Base-by-base conservation (phyloP, 2,888 invertebrate genomes). In the Leucophora obtusa region DNA sequence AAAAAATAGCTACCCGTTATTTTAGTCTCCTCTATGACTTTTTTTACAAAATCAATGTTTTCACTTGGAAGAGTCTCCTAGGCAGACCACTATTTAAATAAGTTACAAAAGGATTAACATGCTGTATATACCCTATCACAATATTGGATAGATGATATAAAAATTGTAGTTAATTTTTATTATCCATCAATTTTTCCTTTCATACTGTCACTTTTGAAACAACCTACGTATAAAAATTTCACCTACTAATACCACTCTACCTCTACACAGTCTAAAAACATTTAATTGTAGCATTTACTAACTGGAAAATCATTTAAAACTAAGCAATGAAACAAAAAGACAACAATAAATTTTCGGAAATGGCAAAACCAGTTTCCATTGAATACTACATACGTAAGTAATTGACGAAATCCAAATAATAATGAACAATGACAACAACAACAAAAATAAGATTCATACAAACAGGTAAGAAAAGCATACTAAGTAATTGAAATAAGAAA, bases 301-400 rank as follows among this genome's bases (percentile, higher is more conserved):
- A 28, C 10, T 28, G n/a, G 0, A 33, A 58, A 11, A 58, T n/a
- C 56, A 38, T 14, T 62, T 28, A 11, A 43, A 9, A n/a, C 28
- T 11, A n/a, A 62, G 54, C 10, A 33, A n/a, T 0, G 7, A 24
- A 62, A 24, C 17, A 21, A 68, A 21, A 68, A 21, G 62, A 24
- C 69, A 70, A 69, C 24, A 18, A 35, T 17, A 75, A 54, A 47
- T 11, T n/a, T 47, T n/a, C 14, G 6, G n/a, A 38, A 14, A 38
- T n/a, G n/a, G 5, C 35, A 51, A 68, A 74, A 74, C 74, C 74
- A 53, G 74, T 74, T 74, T 66, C 53, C 68, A 60, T 74, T 68
- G 54, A 66, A 74, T 68, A 59, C 53, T 62, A 65, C 58, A 65
- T 62, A n/a, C n/a, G n/a, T n/a, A n/a, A n/a, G n/a, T n/a, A 65